Base-by-base conservation (phyloP, 2,888 invertebrate species). In the Philaethria dido region DNA sequence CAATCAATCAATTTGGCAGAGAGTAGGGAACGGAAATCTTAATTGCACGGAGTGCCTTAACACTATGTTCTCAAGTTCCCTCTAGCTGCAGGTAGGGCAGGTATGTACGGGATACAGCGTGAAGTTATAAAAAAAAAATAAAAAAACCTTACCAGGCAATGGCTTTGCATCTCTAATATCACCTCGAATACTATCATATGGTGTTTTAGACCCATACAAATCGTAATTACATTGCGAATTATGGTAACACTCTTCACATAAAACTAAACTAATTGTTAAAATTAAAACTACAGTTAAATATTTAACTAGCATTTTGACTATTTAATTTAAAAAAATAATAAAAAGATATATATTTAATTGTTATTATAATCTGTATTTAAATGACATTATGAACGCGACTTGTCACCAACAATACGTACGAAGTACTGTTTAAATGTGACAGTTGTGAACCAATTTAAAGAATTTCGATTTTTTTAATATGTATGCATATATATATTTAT, bases 181-280 rank as follows among this genome's bases (percentile, higher is more conserved):
- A 0, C 92, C 90, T 60, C 92, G 76, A 0, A 89, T 68, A 0
- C 79, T 76, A 2, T 88, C 88, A 60, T 92, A 92, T 0, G 88
- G 87, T 0, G 92, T 89, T 70, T 86, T 90, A 0, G 88, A 79
- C 0, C 86, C 83, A 67, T 80, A 88, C 70, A 86, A 60, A 4
- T 73, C 73, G 59, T 82, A 86, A 0, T 82, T 75, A 44, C 87
- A 87, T 50, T 79, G 73, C 0, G 76, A 70, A 70, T 85, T 89
- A 83, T 83, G 89, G 64, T 90, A 89, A 64, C 90, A 90, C n/a
- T 72, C 68, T 16, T 76, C 77, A 63, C 78, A 65, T 11, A 66
- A 4, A 20, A 76, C 75, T 8, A 76, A 9, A 14, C 70, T 68
- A 3, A 78, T 47, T 8, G 66, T 20, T 14, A 33, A 44, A 13